These are phyloP conservation scores for Myripristis murdjan DNA, from an alignment of 2,797 vertebrate genomes.

Conservation along the genomic window DNA sequence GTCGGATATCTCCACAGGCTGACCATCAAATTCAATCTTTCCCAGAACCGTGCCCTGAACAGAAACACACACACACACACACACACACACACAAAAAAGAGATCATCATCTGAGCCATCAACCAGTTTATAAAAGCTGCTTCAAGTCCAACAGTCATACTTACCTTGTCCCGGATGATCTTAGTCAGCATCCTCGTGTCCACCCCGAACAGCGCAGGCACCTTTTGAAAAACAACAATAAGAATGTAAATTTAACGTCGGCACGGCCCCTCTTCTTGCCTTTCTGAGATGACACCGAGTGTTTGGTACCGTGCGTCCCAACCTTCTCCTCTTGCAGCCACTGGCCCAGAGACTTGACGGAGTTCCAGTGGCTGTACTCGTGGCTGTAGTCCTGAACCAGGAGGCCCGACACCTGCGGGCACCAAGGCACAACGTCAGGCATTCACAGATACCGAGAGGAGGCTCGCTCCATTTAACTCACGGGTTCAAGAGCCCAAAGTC, in stretches of 20 bases:
- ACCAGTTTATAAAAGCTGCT: not conserved
- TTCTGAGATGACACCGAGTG: slow-evolving; percentile 1
- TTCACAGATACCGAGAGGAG: not conserved
- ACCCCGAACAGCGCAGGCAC: slow-evolving; percentile 95
- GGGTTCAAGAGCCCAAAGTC: no score
- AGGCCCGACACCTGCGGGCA: slow-evolving; percentile 90
- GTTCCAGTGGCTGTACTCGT: slow-evolving; percentile 95
- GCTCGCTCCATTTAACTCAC: no score
- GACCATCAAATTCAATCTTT: slow-evolving; percentile 97
- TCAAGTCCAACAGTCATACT: not conserved
- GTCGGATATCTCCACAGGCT: slow-evolving; percentile 90
- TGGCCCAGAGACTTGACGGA: slow-evolving; percentile 91
- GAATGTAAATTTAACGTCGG: slow-evolving; percentile 9
- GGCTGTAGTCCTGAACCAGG: slow-evolving; percentile 93
- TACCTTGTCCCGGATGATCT: slow-evolving; percentile 95
- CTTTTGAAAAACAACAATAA: slow-evolving; percentile 73
- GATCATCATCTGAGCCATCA: not conserved
- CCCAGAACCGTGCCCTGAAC: slow-evolving; percentile 93
- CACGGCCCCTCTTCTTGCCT: not conserved
- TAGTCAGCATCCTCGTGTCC: slow-evolving; percentile 96
- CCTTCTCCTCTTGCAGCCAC: slow-evolving; percentile 95
- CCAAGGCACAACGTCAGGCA: slow-evolving; percentile 28
- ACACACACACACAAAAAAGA: slow-evolving; percentile 1
- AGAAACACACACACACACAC: no score
- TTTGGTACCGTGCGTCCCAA: slow-evolving; percentile 53